Evolutionary conservation across 2,888 invertebrate genomes (phyloP).

Genomic region (Corythucha ciliata): DNA sequence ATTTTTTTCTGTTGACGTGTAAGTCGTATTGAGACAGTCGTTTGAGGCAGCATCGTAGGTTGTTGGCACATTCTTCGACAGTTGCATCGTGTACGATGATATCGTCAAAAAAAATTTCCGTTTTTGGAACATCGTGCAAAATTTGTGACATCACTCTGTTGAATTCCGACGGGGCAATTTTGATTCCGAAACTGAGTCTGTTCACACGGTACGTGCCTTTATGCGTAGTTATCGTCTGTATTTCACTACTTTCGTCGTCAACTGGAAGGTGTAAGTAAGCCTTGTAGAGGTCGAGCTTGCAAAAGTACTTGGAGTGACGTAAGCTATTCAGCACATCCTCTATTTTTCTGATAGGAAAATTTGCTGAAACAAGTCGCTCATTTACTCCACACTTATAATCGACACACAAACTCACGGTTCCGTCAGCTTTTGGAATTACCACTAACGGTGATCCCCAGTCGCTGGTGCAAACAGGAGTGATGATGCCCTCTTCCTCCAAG

Average conservation of each 20-base stretch:
- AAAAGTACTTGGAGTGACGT: constrained; percentile 25
- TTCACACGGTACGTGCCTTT: constrained; percentile 12
- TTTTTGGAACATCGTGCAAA: constrained; percentile 12
- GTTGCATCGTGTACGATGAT: constrained; percentile 30
- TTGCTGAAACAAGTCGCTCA: constrained; percentile 18
- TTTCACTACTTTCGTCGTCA: constrained; percentile 11
- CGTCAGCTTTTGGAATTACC: constrained; percentile 13
- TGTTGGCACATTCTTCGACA: constrained; percentile 23
- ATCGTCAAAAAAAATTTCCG: constrained; percentile 30
- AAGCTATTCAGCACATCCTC: constrained; percentile 24
- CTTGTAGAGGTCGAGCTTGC: constrained; percentile 20
- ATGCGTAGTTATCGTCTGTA: constrained; percentile 19
- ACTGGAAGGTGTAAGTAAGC: constrained; percentile 12
- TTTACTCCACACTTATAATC: constrained; percentile 13
- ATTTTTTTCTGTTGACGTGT: constrained; percentile 26
- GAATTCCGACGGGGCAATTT: constrained; percentile 12
- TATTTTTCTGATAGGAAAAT: constrained; percentile 29
- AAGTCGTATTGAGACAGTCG: constrained; percentile 7
- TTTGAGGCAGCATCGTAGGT: constrained; percentile 17
- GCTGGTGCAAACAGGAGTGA: constrained; percentile 19
- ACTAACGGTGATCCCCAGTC: constrained; percentile 18
- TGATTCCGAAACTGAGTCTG: constrained; percentile 7
- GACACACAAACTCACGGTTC: constrained; percentile 23
- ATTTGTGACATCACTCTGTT: constrained; percentile 14
- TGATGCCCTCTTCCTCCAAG: constrained; percentile 23